Percentiles rank a stretch among this genome's conserved stretches.
These are phyloP conservation scores for Acanthurus tractus DNA, from an alignment of 2,797 vertebrate species.

Conservation along the genomic window DNA sequence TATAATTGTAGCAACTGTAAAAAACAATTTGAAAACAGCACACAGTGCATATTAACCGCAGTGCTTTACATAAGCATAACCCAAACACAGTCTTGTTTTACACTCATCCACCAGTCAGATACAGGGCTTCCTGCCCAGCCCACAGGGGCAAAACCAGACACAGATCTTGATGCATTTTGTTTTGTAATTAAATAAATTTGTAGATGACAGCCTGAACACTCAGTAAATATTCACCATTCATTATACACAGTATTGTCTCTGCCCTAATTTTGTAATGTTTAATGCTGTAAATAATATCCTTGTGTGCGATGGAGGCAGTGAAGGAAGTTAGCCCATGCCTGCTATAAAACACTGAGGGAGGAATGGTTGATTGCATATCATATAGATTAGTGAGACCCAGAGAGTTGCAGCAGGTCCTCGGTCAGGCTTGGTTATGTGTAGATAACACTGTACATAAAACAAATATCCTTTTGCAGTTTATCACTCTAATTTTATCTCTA, in stretches of 20 bases:
- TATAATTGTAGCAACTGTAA: neutral
- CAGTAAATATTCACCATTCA: neutral
- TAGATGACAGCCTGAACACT: too few species aligned
- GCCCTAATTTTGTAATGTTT: neutral
- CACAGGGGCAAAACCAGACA: neutral
- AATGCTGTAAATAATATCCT: neutral
- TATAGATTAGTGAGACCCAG: neutral
- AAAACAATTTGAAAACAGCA: slow-evolving; percentile 7
- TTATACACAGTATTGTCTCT: neutral
- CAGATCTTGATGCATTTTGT: neutral
- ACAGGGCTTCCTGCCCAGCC: neutral
- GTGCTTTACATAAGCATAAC: neutral
- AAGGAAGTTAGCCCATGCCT: neutral
- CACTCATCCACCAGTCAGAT: neutral
- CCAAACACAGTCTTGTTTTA: neutral
- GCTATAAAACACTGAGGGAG: neutral
- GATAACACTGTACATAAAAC: neutral
- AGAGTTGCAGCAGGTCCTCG: neutral
- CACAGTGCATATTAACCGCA: neutral
- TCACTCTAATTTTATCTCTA: neutral
- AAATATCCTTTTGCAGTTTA: neutral
- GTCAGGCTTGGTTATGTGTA: neutral
- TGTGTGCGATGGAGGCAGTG: neutral
- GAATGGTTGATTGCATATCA: neutral
- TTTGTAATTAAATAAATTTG: neutral